Percentiles rank a stretch among this genome's conserved stretches.
These are phyloP conservation scores for Argyresthia albistria DNA, from an alignment of 2,888 invertebrate species.

Conservation along the genomic window DNA sequence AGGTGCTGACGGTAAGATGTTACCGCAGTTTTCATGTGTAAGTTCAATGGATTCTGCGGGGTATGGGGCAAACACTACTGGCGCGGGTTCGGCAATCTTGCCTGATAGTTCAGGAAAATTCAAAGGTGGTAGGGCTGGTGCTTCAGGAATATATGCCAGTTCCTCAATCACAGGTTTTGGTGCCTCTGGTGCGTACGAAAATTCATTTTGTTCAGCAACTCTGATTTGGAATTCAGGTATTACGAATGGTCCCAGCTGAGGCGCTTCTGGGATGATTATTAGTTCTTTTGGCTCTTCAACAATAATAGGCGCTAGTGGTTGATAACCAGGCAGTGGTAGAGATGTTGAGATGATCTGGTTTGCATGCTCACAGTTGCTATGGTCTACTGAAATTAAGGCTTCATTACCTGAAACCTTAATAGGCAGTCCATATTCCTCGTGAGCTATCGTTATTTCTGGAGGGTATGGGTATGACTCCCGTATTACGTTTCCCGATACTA, in stretches of 20 bases:
- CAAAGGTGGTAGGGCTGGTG: slow-evolving; percentile 12
- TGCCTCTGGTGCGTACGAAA: slow-evolving; percentile 3
- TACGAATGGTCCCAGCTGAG: not conserved
- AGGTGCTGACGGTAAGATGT: slow-evolving; percentile 4
- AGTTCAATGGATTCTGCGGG: not conserved
- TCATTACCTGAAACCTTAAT: not conserved
- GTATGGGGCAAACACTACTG: not conserved
- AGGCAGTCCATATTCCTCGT: not conserved
- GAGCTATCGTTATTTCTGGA: not conserved
- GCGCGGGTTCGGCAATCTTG: not conserved
- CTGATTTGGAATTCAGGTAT: not conserved
- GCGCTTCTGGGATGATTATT: not conserved
- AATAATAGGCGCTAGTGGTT: not conserved
- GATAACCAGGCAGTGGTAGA: too few relatives aligned
- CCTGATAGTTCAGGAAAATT: slow-evolving; percentile 6
- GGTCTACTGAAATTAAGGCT: not conserved
- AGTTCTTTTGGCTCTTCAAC: not conserved
- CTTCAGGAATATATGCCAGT: slow-evolving; percentile 9
- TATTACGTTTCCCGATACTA: slow-evolving; percentile 4
- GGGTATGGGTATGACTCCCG: slow-evolving; percentile 9
- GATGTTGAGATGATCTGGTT: too few relatives aligned
- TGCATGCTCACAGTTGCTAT: too few relatives aligned
- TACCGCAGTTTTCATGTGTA: not conserved
- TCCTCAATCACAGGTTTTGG: slow-evolving; percentile 6
- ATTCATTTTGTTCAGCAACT: not conserved